These are phyloP conservation scores for Numenius phaeopus DNA, from an alignment of 2,797 vertebrate genomes.

Conservation along the genomic window DNA sequence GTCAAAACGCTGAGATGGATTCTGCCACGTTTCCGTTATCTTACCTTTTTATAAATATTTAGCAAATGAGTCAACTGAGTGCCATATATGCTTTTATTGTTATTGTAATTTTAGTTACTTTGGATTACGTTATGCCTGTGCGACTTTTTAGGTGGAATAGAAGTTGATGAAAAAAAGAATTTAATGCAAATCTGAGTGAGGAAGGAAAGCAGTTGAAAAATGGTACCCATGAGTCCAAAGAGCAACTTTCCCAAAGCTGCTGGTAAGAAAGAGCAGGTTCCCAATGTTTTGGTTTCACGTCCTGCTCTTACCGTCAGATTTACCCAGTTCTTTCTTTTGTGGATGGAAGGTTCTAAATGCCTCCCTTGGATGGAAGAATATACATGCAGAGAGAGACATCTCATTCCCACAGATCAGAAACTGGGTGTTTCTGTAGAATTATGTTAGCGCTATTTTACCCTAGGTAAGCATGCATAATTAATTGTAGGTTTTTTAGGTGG, in stretches of 20 bases:
- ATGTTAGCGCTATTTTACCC: background rate
- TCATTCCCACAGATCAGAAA: background rate
- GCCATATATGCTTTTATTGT: background rate
- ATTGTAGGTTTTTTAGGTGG: background rate
- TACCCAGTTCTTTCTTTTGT: background rate
- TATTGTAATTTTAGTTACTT: background rate
- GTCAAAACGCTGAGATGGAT: background rate
- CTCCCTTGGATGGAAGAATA: background rate
- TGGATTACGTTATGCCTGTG: background rate
- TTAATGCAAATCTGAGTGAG: background rate
- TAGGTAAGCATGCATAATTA: background rate
- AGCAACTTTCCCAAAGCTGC: background rate
- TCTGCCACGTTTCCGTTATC: background rate
- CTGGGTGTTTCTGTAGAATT: background rate
- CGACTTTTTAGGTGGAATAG: background rate
- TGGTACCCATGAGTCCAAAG: background rate
- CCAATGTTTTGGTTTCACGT: background rate
- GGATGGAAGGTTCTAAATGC: background rate
- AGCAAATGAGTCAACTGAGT: background rate
- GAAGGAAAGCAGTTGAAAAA: background rate
- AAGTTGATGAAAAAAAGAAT: background rate
- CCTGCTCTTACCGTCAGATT: background rate
- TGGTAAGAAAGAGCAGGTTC: background rate
- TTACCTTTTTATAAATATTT: background rate
- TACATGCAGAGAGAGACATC: fast-evolving